Base-by-base conservation (phyloP, 2,888 invertebrate genomes). In the Podotricha telesiphe region DNA sequence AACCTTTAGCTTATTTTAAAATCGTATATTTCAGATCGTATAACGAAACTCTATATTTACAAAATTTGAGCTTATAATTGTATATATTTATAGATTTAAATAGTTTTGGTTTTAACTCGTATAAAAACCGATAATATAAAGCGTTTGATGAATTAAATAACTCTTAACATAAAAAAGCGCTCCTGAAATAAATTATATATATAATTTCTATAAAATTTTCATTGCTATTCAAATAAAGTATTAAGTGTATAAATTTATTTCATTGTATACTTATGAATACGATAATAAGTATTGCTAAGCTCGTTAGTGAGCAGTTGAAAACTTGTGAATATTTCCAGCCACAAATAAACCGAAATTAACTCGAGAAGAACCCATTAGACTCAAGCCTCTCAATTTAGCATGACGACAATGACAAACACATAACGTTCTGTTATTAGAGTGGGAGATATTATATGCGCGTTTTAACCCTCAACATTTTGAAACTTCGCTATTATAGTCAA, bases 401-500 rank as follows among this genome's bases (percentile, higher is more conserved):
- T 50, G 64, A 62, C 67, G 75, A 75, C 75, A 75, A 73, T 74
- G 75, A 75, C 72, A 69, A 75, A 75, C 74, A 72, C 74, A 72
- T 70, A 64, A 69, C 71, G 67, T 70, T 67, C 53, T 62, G 65
- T 73, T 74, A 73, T 73, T 67, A 65, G 55, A 71, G 71, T 71
- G 74, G 59, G 53, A 51, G 71, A 53, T 79, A 83, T 82, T 82
- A 82, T 85, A 82, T 82, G 77, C 77, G 79, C 75, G 76, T 78
- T 79, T 74, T 77, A 77, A 78, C 82, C 76, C 78, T 81, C 51
- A 63, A 65, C 65, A 65, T 72, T 65, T 59, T 45, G 64, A 61
- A 70, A 62, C 76, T 74, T 75, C 70, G 68, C 85, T 85, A 85
- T 87, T 87, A 87, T 85, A 82, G 82, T 79, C 77, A 70, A 80